A percentile compares a stretch with the other conserved stretches of the same genome.
These are phyloP conservation scores for Isurus oxyrinchus DNA, from an alignment of 2,113 vertebrate species.

Conservation along the genomic window DNA sequence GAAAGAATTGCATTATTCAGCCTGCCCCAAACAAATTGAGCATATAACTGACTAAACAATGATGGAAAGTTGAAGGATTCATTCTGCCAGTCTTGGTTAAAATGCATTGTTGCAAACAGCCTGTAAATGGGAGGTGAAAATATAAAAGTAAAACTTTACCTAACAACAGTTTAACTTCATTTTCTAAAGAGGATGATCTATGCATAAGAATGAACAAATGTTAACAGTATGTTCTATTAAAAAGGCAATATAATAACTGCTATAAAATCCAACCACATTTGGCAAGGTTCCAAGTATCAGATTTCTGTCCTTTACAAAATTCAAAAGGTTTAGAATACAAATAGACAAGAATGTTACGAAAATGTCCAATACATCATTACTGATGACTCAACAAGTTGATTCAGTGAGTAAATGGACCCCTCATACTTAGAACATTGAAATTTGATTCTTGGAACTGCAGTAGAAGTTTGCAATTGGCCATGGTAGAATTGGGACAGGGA, in stretches of 20 bases:
- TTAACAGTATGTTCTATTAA: not conserved
- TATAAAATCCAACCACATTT: not conserved
- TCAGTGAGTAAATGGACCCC: not conserved
- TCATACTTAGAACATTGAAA: not conserved
- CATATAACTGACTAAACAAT: not conserved
- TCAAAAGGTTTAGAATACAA: not conserved
- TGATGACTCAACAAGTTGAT: not conserved
- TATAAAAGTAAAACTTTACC: not conserved
- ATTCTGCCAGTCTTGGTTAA: not conserved
- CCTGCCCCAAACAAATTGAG: not conserved
- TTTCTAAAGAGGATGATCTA: not conserved
- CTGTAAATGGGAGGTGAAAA: not conserved
- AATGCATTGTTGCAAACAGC: not conserved
- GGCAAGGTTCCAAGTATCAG: not conserved
- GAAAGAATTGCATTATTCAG: not conserved
- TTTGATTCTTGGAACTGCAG: not conserved
- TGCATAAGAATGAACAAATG: not conserved
- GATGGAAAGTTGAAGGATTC: not conserved
- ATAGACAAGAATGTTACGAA: not conserved
- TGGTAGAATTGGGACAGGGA: not conserved
- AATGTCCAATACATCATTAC: not conserved
- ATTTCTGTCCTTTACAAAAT: not conserved
- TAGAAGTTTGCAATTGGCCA: not conserved
- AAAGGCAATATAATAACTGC: not conserved
- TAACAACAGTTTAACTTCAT: not conserved